Evolutionary conservation across 2,888 invertebrate species (phyloP).

Genomic region (Oscheius myriophilus): DNA sequence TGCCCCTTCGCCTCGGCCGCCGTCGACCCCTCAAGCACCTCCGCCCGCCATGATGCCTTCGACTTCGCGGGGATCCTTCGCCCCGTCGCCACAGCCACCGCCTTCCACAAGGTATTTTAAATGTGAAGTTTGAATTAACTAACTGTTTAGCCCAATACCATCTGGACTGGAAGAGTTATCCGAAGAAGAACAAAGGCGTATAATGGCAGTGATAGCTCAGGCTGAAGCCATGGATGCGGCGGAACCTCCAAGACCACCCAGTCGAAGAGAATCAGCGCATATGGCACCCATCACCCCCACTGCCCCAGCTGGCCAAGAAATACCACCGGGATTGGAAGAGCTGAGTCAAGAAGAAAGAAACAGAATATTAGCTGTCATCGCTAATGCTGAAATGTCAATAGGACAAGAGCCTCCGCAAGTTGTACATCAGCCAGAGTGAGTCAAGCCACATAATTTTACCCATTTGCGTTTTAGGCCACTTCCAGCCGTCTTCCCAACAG

Average conservation of each 20-base stretch:
- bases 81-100: not conserved
- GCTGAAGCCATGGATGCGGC: conserved; percentile 34
- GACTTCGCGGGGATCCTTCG: too few relatives aligned
- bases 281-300: not conserved
- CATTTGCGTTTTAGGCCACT: not conserved
- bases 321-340: conserved; percentile 60
- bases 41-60: not conserved
- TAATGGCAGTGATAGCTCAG: conserved; percentile 75
- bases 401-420: not conserved
- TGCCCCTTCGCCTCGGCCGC: not conserved
- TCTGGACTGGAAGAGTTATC: conserved; percentile 72
- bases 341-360: conserved; percentile 77
- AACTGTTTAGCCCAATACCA: not conserved
- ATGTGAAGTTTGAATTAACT: not conserved
- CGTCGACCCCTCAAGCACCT: not conserved
- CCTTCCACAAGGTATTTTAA: conserved; percentile 3
- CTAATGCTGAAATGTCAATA: conserved; percentile 74
- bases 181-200: conserved; percentile 77
- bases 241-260: not conserved
- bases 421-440: too few relatives aligned
- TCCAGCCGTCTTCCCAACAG: not conserved
- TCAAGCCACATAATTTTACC: too few relatives aligned
- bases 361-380: conserved; percentile 78
- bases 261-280: not conserved
- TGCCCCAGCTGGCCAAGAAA: not conserved